Percentiles rank a stretch among this genome's conserved stretches.
Conservation (phyloP, 2,797 vertebrate genomes). For the Microctenopoma lineatum region DNA sequence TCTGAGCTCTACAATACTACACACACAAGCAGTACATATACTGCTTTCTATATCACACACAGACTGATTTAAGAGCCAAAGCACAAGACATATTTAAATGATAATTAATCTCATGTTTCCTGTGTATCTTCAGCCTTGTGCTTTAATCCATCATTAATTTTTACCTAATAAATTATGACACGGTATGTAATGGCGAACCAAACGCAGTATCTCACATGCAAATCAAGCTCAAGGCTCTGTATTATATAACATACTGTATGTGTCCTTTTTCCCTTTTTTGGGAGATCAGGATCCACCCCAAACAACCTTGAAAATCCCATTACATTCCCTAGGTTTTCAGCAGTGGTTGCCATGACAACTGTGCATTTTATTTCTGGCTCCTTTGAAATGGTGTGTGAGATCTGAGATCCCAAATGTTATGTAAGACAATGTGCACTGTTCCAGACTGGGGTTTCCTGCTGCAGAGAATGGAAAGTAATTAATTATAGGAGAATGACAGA, state of each 20-base stretch:
- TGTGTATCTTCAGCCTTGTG: background rate
- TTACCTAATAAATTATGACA: slow-evolving; percentile 3
- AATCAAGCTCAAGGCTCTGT: slow-evolving; percentile 21
- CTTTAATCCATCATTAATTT: slow-evolving; percentile 3
- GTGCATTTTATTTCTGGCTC: slow-evolving; percentile 82
- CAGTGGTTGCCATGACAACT: slow-evolving; percentile 84
- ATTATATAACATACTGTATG: slow-evolving; percentile 46
- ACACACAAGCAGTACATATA: background rate
- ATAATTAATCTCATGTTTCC: background rate
- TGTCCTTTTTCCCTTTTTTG: slow-evolving; percentile 24
- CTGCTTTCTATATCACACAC: background rate
- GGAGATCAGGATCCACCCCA: slow-evolving; percentile 62
- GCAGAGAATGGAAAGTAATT: slow-evolving; percentile 68
- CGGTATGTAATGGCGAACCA: slow-evolving; percentile 1
- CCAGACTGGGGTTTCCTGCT: slow-evolving; percentile 83
- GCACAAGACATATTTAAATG: background rate
- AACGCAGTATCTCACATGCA: slow-evolving; percentile 14
- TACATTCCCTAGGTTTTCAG: slow-evolving; percentile 75
- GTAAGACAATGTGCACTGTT: slow-evolving; percentile 75
- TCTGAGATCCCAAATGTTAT: slow-evolving; percentile 79
- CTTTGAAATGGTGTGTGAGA: slow-evolving; percentile 79
- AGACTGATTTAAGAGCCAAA: background rate
- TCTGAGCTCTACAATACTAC: background rate
- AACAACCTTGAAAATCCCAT: slow-evolving; percentile 81
- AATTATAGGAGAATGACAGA: slow-evolving; percentile 64